phyloP scores from a whole-genome alignment of 2,888 invertebrate species.

The Drosophila cognata region DNA sequence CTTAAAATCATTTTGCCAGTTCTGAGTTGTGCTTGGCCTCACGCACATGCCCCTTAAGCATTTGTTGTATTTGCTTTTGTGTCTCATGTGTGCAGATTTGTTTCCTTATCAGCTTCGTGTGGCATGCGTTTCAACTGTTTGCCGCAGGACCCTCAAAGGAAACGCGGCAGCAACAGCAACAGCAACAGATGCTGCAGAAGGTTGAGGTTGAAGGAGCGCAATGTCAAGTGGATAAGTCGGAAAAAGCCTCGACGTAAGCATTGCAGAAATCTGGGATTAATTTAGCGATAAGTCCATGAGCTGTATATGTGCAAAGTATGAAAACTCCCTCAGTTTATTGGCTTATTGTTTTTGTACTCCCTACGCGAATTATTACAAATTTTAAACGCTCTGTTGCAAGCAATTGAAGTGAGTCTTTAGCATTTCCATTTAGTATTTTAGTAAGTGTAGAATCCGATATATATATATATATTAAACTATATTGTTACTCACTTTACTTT shows the following conservation, averaged over 20 bases:
- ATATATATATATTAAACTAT: fast-evolving
- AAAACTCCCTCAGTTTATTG: slow-evolving; percentile 21
- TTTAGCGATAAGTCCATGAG: slow-evolving; percentile 36
- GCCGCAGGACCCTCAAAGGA: slow-evolving; percentile 18
- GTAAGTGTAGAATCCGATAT: too few species aligned
- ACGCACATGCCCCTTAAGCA: slow-evolving; percentile 12
- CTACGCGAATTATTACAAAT: not conserved
- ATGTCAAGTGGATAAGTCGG: slow-evolving; percentile 45
- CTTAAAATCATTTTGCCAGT: slow-evolving; percentile 72
- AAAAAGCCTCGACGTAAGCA: slow-evolving; percentile 16
- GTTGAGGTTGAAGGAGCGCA: slow-evolving; percentile 5
- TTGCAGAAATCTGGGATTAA: slow-evolving; percentile 34
- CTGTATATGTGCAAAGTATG: slow-evolving; percentile 16
- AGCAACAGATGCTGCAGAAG: not conserved
- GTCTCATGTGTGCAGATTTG: slow-evolving; percentile 62
- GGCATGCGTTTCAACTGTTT: slow-evolving; percentile 33
- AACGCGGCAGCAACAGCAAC: not conserved
- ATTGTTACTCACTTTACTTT: not conserved
- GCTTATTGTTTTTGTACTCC: slow-evolving; percentile 5
- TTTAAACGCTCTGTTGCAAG: not conserved
- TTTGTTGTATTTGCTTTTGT: slow-evolving; percentile 24
- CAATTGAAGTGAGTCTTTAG: not conserved
- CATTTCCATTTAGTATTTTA: too few species aligned
- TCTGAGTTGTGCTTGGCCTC: slow-evolving; percentile 55
- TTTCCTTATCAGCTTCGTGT: slow-evolving; percentile 55